Percentiles rank a stretch among this genome's conserved stretches.
phyloP scores from a whole-genome alignment of 1,140 invertebrate species.

The Aphaenogaster floridana region DNA sequence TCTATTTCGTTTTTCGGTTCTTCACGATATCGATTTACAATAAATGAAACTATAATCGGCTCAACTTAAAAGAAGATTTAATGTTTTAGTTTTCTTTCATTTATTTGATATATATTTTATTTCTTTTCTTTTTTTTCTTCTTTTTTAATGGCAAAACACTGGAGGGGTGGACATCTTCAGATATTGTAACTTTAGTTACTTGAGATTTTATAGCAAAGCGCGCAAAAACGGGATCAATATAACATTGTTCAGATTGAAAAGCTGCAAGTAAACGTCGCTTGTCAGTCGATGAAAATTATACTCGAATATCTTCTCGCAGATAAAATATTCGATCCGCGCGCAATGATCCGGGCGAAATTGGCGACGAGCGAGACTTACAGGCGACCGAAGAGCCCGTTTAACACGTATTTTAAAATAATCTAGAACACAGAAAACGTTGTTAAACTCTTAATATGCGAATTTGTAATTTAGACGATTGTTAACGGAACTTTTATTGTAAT shows the following conservation, averaged over 20 bases:
- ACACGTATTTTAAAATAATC: slow-evolving; percentile 54
- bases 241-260: slow-evolving; percentile 62
- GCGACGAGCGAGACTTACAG: background rate
- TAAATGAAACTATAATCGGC: background rate
- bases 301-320: slow-evolving; percentile 15
- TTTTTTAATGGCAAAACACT: slow-evolving; percentile 36
- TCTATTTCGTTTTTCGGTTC: background rate
- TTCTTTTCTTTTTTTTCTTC: background rate
- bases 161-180: slow-evolving; percentile 11
- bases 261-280: slow-evolving; percentile 8
- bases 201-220: slow-evolving; percentile 60
- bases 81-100: background rate
- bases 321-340: slow-evolving; percentile 7
- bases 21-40: background rate
- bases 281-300: slow-evolving; percentile 20
- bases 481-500: slow-evolving; percentile 70
- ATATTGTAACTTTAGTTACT: slow-evolving; percentile 18
- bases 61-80: background rate
- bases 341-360: slow-evolving; percentile 30
- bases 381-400: slow-evolving; percentile 16
- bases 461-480: slow-evolving; percentile 66
- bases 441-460: slow-evolving; percentile 68
- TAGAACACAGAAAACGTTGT: slow-evolving; percentile 57
- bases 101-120: background rate
- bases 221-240: slow-evolving; percentile 80